These are phyloP conservation scores for Acestrorhynchus altus DNA, from an alignment of 2,797 vertebrate species.

Conservation along the genomic window DNA sequence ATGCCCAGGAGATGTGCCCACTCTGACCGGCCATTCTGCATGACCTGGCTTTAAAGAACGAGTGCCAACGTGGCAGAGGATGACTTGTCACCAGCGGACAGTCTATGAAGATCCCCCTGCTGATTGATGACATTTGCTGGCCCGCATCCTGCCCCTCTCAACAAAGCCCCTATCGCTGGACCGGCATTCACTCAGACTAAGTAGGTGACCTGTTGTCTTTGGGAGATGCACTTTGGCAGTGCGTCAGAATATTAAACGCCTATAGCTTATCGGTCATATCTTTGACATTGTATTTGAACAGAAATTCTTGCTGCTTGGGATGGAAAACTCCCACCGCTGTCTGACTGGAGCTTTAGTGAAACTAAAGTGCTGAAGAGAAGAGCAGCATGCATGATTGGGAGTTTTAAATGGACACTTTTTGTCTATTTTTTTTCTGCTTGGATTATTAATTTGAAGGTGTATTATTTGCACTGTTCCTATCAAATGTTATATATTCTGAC, in stretches of 20 bases:
- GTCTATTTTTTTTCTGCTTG: too few species aligned
- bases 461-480: too few species aligned
- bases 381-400: too few species aligned
- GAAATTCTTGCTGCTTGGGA: conserved; percentile 38
- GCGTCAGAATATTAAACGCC: conserved; percentile 78
- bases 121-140: conserved; percentile 77
- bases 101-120: conserved; percentile 64
- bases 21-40: conserved; percentile 67
- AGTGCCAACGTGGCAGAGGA: conserved; percentile 64
- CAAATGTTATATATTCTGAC: too few species aligned
- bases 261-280: conserved; percentile 76
- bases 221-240: conserved; percentile 76
- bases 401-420: too few species aligned
- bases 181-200: conserved; percentile 70
- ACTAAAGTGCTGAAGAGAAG: conserved; percentile 12
- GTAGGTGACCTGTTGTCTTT: conserved; percentile 76
- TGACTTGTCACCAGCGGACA: conserved; percentile 61
- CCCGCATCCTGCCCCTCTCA: conserved; percentile 71
- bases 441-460: too few species aligned
- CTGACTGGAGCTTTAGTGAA: neutral
- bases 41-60: conserved; percentile 52
- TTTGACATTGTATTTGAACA: conserved; percentile 76
- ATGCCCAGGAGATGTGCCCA: conserved; percentile 73
- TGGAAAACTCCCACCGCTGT: conserved; percentile 11
- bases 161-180: conserved; percentile 59